Base-by-base conservation (phyloP, 2,113 vertebrate genomes). In the Sigmodon hispidus region DNA sequence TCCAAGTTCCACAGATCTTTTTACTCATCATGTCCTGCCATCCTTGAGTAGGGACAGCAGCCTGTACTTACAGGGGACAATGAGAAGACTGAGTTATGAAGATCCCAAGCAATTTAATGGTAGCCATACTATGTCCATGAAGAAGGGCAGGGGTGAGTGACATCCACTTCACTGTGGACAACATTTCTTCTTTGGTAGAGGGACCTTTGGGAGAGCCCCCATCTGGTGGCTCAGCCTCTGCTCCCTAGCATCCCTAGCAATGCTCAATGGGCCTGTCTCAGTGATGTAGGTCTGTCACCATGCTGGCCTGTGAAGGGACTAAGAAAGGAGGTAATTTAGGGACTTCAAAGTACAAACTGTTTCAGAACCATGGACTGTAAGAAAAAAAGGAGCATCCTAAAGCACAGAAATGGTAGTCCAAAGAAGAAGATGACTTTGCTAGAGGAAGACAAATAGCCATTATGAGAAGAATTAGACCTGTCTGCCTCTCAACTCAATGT, bases 191-290 rank as follows among this genome's bases (percentile, higher is more conserved):
- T 36, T n/a, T 8, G 7, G 63, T 21, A 48, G 59, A 40, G 59
- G 57, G n/a, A 21, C 40, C 29, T 12, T 65, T 22, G 50, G 85
- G 90, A 75, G 67, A 57, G 34, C 43, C 0, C 45, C 76, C 6
- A 26, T 6, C 55, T n/a, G 59, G 17, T 6, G 21, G 24, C n/a
- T 21, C 1, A 13, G 29, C 65, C 36, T 87, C 92, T 88, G 12
- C 3, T 69, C 55, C 50, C 72, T 9, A 13, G 69, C 31, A 55
- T n/a, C 92, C 86, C 59, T 90, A 87, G 93, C 91, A 88, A 95
- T 5, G 0, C 65, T 92, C 84, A 57, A 26, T 55, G 40, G 21
- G 73, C 73, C 76, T 1, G 16, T 94, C 52, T 0, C 75, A 90
- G 95, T 95, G 90, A 94, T 40, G 2, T 80, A 5, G 0, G 24